These are phyloP conservation scores for Ispidina picta DNA, from an alignment of 2,797 vertebrate genomes.

Conservation along the genomic window DNA sequence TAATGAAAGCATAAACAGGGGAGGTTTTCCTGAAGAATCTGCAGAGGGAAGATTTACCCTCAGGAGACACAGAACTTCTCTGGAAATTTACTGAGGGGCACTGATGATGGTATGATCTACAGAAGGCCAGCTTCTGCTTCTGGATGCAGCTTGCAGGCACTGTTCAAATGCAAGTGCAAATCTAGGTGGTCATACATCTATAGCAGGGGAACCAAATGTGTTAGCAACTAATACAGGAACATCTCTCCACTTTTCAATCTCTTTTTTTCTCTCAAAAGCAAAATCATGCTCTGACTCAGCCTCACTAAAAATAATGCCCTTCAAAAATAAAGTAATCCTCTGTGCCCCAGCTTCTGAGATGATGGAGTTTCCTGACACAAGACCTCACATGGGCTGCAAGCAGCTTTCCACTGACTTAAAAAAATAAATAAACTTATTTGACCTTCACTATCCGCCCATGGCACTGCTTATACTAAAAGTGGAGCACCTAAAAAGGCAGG, in stretches of 20 bases:
- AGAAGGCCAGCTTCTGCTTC: not conserved
- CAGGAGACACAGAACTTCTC: not conserved
- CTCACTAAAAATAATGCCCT: not conserved
- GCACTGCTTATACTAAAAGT: not conserved
- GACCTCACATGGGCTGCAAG: not conserved
- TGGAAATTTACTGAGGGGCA: not conserved
- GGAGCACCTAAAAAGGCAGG: not conserved
- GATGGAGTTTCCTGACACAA: not conserved
- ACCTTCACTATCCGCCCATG: not conserved
- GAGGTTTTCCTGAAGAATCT: not conserved
- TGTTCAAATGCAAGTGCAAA: not conserved
- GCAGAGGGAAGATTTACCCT: not conserved
- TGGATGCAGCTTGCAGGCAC: not conserved
- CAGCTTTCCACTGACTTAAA: not conserved
- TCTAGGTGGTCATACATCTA: not conserved
- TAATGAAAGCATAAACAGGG: not conserved
- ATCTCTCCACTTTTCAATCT: not conserved
- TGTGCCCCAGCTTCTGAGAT: not conserved
- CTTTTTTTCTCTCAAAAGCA: not conserved
- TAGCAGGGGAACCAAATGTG: not conserved
- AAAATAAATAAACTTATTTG: not conserved
- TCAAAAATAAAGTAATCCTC: not conserved
- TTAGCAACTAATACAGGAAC: not conserved
- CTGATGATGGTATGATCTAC: not conserved
- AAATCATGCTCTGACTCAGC: not conserved